Percentiles rank a stretch among this genome's conserved stretches.
Conservation (phyloP, 2,797 vertebrate species). For the Gymnopithys bicolor region DNA sequence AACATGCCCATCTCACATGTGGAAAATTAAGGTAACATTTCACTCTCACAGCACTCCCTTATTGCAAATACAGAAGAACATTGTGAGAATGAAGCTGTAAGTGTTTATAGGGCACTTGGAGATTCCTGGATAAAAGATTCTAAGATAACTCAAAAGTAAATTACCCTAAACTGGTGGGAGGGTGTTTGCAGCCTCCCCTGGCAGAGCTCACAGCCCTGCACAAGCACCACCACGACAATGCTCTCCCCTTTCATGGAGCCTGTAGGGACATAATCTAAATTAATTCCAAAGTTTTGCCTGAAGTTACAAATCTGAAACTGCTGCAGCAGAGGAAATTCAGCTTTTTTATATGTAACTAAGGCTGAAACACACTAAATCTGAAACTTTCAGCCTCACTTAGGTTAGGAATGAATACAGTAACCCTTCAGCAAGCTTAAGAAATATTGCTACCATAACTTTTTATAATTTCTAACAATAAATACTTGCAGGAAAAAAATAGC, state of each 20-base stretch:
- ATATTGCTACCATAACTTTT: background rate
- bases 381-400: background rate
- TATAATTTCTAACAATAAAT: background rate
- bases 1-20: background rate
- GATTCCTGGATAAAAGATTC: background rate
- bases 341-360: background rate
- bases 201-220: rapidly evolving
- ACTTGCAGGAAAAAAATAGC: background rate
- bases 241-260: rapidly evolving
- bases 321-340: background rate
- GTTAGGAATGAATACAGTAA: background rate
- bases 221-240: rapidly evolving
- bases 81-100: background rate
- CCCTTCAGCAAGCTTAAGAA: background rate
- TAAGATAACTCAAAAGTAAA: background rate
- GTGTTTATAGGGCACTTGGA: background rate
- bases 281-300: background rate
- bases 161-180: background rate
- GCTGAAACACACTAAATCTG: background rate
- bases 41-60: background rate
- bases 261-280: background rate
- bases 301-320: background rate
- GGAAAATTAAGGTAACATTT: conserved; percentile 24
- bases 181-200: background rate
- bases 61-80: background rate